A percentile compares a stretch with the other conserved stretches of the same genome.
phyloP scores from a whole-genome alignment of 2,888 invertebrate genomes.

The Synanthedon tipuliformis region DNA sequence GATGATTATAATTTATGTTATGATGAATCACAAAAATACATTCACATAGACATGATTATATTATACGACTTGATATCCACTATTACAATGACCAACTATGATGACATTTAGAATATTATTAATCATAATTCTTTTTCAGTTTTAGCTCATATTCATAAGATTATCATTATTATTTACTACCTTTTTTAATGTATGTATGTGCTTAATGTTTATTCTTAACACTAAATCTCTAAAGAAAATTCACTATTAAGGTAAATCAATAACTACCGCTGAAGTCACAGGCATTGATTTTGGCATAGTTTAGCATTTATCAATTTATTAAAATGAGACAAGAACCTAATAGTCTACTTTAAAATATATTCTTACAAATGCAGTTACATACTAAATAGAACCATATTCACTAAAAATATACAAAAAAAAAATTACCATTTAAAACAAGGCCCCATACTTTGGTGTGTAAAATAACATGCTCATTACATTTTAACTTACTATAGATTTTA shows the following conservation, averaged over 20 bases:
- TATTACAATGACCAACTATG: constrained; percentile 9
- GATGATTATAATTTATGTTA: no score
- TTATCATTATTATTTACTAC: constrained; percentile 33
- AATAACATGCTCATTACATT: constrained; percentile 6
- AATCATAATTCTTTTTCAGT: constrained; percentile 24
- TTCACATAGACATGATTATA: neutral
- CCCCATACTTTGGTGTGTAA: constrained; percentile 48
- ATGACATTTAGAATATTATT: constrained; percentile 14
- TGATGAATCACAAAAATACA: no score
- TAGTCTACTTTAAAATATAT: neutral
- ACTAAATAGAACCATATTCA: constrained; percentile 4
- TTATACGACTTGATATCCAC: neutral
- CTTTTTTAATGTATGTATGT: neutral
- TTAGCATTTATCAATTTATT: no score
- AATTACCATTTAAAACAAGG: constrained; percentile 32
- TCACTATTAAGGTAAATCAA: no score
- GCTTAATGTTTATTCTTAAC: no score
- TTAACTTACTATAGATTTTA: neutral
- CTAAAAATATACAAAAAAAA: constrained; percentile 10
- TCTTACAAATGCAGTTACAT: constrained; percentile 2
- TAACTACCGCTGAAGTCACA: no score
- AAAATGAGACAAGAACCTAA: no score
- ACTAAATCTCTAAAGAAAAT: no score
- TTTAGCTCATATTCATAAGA: constrained; percentile 68
- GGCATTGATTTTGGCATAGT: no score